A percentile compares a stretch with the other conserved stretches of the same genome.
These are phyloP conservation scores for Oryctolagus cuniculus DNA, from an alignment of 2,113 vertebrate genomes.

Conservation along the genomic window DNA sequence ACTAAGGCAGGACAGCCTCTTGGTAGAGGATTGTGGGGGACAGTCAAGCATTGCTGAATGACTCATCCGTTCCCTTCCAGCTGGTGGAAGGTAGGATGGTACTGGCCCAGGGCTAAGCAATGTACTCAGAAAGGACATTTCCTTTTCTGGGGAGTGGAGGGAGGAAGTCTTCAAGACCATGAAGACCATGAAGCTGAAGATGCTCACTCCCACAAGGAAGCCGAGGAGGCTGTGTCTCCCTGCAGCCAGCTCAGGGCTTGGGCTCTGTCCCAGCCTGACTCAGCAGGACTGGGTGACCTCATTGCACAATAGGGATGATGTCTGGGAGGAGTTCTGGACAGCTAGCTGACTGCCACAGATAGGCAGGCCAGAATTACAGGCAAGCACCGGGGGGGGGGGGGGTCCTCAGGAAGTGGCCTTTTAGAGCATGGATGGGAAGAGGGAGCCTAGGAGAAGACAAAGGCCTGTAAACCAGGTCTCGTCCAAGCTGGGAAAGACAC, in stretches of 20 bases:
- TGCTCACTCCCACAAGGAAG: neutral
- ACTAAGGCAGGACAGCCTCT: neutral
- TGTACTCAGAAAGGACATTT: neutral
- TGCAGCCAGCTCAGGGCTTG: neutral
- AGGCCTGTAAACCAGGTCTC: neutral
- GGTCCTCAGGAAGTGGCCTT: neutral
- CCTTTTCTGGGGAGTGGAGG: neutral
- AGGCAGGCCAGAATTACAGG: neutral
- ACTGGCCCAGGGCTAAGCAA: neutral
- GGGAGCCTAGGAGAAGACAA: neutral
- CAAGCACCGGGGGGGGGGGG: neutral
- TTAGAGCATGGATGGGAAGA: neutral
- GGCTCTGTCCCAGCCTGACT: slow-evolving; percentile 39
- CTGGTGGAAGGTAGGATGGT: neutral
- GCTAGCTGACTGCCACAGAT: neutral
- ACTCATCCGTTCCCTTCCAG: neutral
- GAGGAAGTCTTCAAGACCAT: neutral
- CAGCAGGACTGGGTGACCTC: slow-evolving; percentile 23
- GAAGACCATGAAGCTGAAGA: neutral
- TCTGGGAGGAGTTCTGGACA: neutral
- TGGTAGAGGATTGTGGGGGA: neutral
- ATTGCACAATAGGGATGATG: neutral
- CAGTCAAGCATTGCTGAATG: neutral
- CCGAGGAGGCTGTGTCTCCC: neutral
- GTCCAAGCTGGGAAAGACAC: neutral